Base-by-base conservation (phyloP, 1,140 invertebrate species). In the Papilio xuthus region DNA sequence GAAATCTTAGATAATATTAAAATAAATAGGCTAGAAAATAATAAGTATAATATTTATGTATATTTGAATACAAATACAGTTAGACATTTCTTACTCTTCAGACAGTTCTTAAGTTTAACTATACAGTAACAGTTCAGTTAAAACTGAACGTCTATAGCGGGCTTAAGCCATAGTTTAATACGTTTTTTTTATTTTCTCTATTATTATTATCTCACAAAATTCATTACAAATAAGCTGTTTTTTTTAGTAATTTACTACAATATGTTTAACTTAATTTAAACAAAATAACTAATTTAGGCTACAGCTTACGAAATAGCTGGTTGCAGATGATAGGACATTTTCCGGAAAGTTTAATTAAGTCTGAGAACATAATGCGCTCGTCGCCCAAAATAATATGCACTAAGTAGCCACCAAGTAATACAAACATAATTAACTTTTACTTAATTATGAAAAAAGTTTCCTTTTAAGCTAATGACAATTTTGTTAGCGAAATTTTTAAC, bases 321-420 rank as follows among this genome's bases (percentile, higher is more conserved):
- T 1, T 67, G 60, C 60, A 67, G 60, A 67, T 28, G 60, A 67
- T 67, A 28, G 60, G 60, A 67, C 60, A 67, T 67, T 67, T 67
- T 67, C 60, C 60, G 60, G 60, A 67, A 67, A 67, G 60, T 67
- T 67, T 67, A 67, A 67, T 67, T 67, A 67, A 67, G 12, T 67
- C 60, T 67, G 60, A 67, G 60, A 26, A 67, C 60, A 67, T 67
- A 67, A 67, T 67, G 60, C 60, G 60, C 60, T 28, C 60, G 26
- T 32, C 60, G 60, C 60, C 60, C 60, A 67, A 67, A 67, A 67
- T 67, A 67, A 67, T 67, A 67, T 67, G 60, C 60, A 67, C 23
- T 67, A 67, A 67, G 26, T 67, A 67, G 60, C 60, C 26, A 67
- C 4, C 60, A 32, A 67, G 60, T 67, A 67, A 67, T 67, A 67